phyloP scores from a whole-genome alignment of 64 coral and sea anemone species.

The Hydrozoanthus tunicans region DNA sequence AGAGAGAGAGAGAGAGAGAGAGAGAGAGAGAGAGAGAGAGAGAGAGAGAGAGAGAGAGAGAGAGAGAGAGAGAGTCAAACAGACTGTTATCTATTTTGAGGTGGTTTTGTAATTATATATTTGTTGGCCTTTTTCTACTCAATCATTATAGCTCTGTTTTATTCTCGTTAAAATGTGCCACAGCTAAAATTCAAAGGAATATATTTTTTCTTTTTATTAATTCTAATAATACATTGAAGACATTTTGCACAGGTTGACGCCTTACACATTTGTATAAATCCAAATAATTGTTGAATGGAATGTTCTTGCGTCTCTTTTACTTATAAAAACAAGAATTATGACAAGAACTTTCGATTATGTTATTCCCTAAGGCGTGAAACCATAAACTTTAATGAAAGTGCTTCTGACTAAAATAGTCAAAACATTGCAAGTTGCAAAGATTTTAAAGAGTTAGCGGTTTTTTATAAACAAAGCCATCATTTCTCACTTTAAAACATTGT shows the following conservation, averaged over 20 bases:
- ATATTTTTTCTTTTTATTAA: background rate
- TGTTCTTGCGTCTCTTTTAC: background rate
- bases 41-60: no score
- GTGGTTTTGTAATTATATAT: no score
- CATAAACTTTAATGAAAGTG: background rate
- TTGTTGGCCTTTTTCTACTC: background rate
- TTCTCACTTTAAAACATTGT: background rate
- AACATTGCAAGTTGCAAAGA: background rate
- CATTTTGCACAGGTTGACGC: background rate
- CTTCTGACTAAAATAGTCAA: background rate
- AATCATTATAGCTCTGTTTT: background rate
- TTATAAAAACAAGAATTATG: background rate
- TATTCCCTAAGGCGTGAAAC: background rate
- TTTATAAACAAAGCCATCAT: constrained; percentile 26
- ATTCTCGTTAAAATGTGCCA: background rate
- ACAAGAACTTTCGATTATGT: no score
- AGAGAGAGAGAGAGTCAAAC: no score
- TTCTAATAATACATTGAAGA: background rate
- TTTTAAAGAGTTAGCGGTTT: background rate
- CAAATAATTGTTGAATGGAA: background rate
- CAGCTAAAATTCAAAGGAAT: background rate
- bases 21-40: no score
- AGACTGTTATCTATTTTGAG: no score
- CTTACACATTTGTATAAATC: background rate
- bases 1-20: no score